These are phyloP conservation scores for Amphipyra tragopoginis DNA, from an alignment of 2,888 invertebrate species.

Conservation along the genomic window DNA sequence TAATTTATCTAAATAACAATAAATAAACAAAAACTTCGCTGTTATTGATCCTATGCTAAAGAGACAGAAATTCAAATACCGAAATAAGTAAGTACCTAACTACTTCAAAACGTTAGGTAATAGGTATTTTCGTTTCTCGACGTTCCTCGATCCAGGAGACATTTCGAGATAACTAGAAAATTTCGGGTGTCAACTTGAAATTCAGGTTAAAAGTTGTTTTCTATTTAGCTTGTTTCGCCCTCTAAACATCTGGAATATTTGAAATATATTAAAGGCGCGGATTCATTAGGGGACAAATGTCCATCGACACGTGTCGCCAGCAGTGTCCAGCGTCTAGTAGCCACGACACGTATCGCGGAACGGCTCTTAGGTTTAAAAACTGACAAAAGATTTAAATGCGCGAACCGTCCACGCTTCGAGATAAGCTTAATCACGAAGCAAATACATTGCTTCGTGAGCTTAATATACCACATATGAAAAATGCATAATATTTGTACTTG, in stretches of 20 bases:
- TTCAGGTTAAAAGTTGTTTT: conserved; percentile 5
- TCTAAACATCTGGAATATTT: conserved; percentile 4
- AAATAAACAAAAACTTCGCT: conserved; percentile 5
- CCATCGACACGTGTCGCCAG: too few species aligned
- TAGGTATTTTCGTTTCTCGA: conserved; percentile 7
- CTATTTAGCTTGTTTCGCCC: neutral
- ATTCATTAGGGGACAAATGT: too few species aligned
- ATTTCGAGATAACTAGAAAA: conserved; percentile 17
- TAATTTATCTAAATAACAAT: neutral
- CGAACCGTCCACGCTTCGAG: neutral
- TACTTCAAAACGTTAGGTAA: conserved; percentile 13
- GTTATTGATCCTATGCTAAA: neutral
- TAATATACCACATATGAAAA: conserved; percentile 18
- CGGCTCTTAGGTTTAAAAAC: neutral
- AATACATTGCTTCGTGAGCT: neutral
- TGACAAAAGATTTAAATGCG: neutral
- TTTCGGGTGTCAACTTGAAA: conserved; percentile 10
- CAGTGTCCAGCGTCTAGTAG: too few species aligned
- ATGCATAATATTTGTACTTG: conserved; percentile 21
- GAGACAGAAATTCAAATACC: conserved; percentile 9
- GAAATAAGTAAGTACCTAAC: neutral
- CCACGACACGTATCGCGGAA: too few species aligned
- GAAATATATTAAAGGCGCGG: neutral
- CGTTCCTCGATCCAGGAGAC: conserved; percentile 5
- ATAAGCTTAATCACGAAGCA: conserved; percentile 5